Conservation (phyloP, 1,140 invertebrate species). For the Centruroides sculpturatus region DNA sequence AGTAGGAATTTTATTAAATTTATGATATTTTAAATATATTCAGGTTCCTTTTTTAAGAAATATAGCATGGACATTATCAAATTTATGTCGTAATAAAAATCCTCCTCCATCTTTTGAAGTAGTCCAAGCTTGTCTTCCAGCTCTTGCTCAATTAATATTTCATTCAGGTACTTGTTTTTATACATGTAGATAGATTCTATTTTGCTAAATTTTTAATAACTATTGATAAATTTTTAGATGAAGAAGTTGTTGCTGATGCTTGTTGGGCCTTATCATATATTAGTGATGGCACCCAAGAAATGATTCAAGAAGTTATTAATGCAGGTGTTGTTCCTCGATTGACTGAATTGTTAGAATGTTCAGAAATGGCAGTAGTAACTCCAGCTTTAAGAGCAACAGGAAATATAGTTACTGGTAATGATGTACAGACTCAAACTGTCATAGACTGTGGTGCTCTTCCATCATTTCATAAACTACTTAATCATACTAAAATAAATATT, state of each 20-base stretch:
- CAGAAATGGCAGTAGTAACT: slow-evolving; percentile 63
- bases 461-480: slow-evolving; percentile 43
- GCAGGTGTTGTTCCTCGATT: slow-evolving; percentile 85
- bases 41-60: slow-evolving; percentile 38
- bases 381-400: slow-evolving; percentile 96
- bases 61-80: slow-evolving; percentile 81
- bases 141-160: slow-evolving; percentile 65
- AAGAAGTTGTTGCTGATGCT: slow-evolving; percentile 91
- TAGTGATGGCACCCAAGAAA: slow-evolving; percentile 94
- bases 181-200: not conserved
- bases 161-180: slow-evolving; percentile 50
- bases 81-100: slow-evolving; percentile 83
- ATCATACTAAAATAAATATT: slow-evolving; percentile 48
- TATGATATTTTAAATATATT: slow-evolving; percentile 33
- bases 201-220: not conserved
- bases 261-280: slow-evolving; percentile 98
- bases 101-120: slow-evolving; percentile 60
- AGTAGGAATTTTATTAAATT: not conserved
- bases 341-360: slow-evolving; percentile 70
- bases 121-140: slow-evolving; percentile 62
- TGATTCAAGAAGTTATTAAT: slow-evolving; percentile 93
- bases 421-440: slow-evolving; percentile 93
- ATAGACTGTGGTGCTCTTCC: slow-evolving; percentile 44
- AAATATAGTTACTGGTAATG: slow-evolving; percentile 97
- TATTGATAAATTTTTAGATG: slow-evolving; percentile 27